Base-by-base conservation (phyloP, 2,113 vertebrate species). In the Eupsittula cactorum region DNA sequence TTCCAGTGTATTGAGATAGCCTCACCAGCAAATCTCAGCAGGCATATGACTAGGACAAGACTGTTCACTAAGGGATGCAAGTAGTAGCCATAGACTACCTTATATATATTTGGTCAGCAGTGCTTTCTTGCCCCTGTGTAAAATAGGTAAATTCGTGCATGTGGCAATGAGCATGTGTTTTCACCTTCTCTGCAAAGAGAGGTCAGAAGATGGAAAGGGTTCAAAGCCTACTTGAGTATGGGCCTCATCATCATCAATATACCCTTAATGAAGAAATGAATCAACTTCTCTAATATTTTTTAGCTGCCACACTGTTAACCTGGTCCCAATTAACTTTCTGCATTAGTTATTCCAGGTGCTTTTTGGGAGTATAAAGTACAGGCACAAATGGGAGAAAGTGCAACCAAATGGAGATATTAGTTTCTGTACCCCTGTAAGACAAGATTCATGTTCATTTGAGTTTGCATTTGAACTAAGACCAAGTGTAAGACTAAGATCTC, bases 1-100 rank as follows among this genome's bases (percentile, higher is more conserved):
- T 57, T 78, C 16, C 13, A 64, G 11, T 4, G 15, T 18, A 20
- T 7, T 35, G 6, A 75, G 44, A n/a, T 2, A 84, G 78, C 10
- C 44, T 10, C 46, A 39, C 25, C 52, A 35, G 65, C 39, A 93
- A 60, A 42, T 28, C 39, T 49, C 44, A 73, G 62, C 57, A 76
- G 47, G 39, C 13, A 23, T 7, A 49, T 0, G 0, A 29, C 39
- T 74, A 70, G 55, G 33, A 78, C 0, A 0, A 78, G 64, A 13
- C 15, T 74, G 63, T 12, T 77, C 49, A 23, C 20, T 47, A 27
- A 62, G 23, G 41, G 37, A n/a, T 35, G 5, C 10, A 65, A 37
- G 44, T 2, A 7, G 13, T 0, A 0, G 33, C 35, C 0, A 1
- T 0, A 64, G 23, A 64, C 7, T 9, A 19, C 16, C 7, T 73